Conservation (phyloP, 2,888 invertebrate genomes). For the Gibbula magus region DNA sequence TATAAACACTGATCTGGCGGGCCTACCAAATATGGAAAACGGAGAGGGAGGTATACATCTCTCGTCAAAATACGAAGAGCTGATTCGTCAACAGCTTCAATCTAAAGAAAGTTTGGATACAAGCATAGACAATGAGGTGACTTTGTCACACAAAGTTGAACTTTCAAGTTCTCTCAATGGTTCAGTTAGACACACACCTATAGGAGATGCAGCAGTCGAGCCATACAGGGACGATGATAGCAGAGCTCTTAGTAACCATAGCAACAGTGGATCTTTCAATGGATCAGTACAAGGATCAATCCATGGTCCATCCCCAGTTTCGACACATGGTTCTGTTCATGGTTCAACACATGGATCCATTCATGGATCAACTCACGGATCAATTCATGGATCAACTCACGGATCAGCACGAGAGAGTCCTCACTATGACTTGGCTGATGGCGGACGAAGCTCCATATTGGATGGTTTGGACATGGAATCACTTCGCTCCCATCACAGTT, state of each 20-base stretch:
- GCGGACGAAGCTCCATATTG: neutral
- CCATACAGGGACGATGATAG: slow-evolving; percentile 51
- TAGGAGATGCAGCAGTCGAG: slow-evolving; percentile 57
- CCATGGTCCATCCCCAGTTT: too few relatives aligned
- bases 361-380: slow-evolving; percentile 29
- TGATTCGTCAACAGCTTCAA: slow-evolving; percentile 54
- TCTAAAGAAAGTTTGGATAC: slow-evolving; percentile 38
- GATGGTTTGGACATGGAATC: neutral
- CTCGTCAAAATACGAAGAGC: slow-evolving; percentile 54
- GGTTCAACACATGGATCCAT: neutral
- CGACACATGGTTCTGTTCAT: neutral
- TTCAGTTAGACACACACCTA: slow-evolving; percentile 51
- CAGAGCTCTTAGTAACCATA: slow-evolving; percentile 12
- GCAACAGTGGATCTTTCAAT: slow-evolving; percentile 6
- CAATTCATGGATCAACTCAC: slow-evolving; percentile 18
- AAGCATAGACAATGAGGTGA: slow-evolving; percentile 29
- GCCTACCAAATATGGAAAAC: slow-evolving; percentile 27
- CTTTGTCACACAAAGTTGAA: slow-evolving; percentile 35
- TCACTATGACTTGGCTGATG: slow-evolving; percentile 31
- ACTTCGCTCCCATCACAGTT: slow-evolving; percentile 41
- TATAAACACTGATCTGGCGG: slow-evolving; percentile 25
- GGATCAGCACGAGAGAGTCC: slow-evolving; percentile 27
- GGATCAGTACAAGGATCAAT: slow-evolving; percentile 30
- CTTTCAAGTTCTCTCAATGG: slow-evolving; percentile 41
- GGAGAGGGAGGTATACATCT: slow-evolving; percentile 41